phyloP scores from a whole-genome alignment of 2,113 vertebrate species.

The Ptyas mucosa region DNA sequence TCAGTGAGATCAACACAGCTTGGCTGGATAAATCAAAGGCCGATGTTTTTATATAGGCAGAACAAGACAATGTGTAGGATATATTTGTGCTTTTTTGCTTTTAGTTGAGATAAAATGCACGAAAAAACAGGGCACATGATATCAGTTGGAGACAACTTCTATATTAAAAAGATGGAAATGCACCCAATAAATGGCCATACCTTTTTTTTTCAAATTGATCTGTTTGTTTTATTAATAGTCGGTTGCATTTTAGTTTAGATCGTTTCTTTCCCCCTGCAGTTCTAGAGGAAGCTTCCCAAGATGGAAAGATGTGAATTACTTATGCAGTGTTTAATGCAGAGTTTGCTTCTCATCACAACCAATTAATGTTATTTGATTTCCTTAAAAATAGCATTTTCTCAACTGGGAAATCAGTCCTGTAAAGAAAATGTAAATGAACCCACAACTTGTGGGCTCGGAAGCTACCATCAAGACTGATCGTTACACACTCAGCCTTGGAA shows the following conservation, averaged over 20 bases:
- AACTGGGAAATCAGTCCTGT: conserved; percentile 70
- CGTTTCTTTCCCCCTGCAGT: conserved; percentile 40
- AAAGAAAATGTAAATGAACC: conserved; percentile 62
- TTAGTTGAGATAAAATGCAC: background rate
- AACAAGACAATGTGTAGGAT: background rate
- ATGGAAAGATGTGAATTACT: conserved; percentile 74
- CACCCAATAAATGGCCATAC: conserved; percentile 9
- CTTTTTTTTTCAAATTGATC: conserved; percentile 33
- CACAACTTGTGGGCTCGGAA: conserved; percentile 54
- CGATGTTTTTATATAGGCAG: background rate
- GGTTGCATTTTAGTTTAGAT: conserved; percentile 53
- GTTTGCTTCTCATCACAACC: conserved; percentile 75
- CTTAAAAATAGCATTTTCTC: conserved; percentile 73
- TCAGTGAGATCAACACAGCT: background rate
- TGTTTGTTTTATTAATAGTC: conserved; percentile 27
- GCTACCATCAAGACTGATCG: conserved; percentile 44
- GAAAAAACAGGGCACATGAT: background rate
- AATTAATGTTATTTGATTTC: conserved; percentile 76
- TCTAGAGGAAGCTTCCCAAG: conserved; percentile 69
- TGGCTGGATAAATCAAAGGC: background rate
- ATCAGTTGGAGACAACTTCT: background rate
- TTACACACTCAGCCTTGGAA: conserved; percentile 36
- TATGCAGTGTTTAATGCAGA: conserved; percentile 73
- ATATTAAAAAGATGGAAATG: background rate
- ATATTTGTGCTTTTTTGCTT: background rate